A percentile compares a stretch with the other conserved stretches of the same genome.
These are phyloP conservation scores for Thamnophis sirtalis DNA, from an alignment of 2,113 vertebrate species.

Conservation along the genomic window DNA sequence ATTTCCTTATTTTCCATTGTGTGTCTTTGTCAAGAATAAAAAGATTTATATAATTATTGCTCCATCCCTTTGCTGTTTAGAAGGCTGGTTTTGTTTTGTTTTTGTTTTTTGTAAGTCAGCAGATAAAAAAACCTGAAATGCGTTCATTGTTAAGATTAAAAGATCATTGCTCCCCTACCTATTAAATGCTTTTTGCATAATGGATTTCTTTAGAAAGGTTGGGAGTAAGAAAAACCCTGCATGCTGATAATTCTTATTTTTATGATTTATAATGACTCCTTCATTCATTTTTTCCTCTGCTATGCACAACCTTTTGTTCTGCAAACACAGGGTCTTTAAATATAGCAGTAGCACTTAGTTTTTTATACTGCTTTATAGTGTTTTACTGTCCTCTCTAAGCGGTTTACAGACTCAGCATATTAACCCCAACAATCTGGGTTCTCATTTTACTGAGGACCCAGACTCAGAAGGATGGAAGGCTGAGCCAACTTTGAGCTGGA, in stretches of 20 bases:
- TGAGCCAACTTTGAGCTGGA: too few species aligned
- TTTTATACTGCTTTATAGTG: too few species aligned
- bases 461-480: too few species aligned
- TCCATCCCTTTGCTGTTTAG: slow-evolving; percentile 75
- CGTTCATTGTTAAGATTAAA: slow-evolving; percentile 77
- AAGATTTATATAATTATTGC: slow-evolving; percentile 83
- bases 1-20: slow-evolving; percentile 72
- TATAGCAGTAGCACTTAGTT: background rate
- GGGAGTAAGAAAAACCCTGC: slow-evolving; percentile 55
- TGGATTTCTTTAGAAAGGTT: slow-evolving; percentile 57
- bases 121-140: slow-evolving; percentile 71
- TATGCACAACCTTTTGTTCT: slow-evolving; percentile 33
- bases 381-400: too few species aligned
- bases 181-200: slow-evolving; percentile 63
- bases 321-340: slow-evolving; percentile 33
- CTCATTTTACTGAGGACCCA: too few species aligned
- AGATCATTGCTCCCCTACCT: slow-evolving; percentile 60
- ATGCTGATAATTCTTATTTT: slow-evolving; percentile 46
- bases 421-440: too few species aligned
- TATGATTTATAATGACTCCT: background rate
- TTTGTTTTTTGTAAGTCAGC: slow-evolving; percentile 75
- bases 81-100: slow-evolving; percentile 49
- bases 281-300: background rate
- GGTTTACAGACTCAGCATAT: too few species aligned
- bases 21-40: slow-evolving; percentile 78